Evolutionary conservation across 2,888 invertebrate genomes (phyloP), one percentile per base, ranked within the genome.

Genomic region (Tromatobia lineatoria): DNA sequence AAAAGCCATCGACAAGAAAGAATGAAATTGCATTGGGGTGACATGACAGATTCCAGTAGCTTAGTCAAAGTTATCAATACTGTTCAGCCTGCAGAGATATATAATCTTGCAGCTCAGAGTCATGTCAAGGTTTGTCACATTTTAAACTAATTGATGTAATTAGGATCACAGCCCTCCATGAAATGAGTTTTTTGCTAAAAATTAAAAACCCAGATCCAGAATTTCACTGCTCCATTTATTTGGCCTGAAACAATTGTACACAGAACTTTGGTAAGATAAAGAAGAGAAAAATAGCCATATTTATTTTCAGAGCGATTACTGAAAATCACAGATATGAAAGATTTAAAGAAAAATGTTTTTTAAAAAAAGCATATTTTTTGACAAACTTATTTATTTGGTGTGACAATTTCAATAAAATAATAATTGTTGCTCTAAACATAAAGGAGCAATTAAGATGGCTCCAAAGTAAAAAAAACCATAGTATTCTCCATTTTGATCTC

Each of bases 91-190:
- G 96, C 96, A 50, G 99, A 99, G 94, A 98, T 99, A 87, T 99
- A 99, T 94, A 99, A 99, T 94, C 95, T 99, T 86, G 99, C 99
- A 0, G 99, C 99, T 0, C 99, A 99, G 93, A 99, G 99, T 88
- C 99, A 99, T 94, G 99, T 99, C 1, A 99, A 99, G 94, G 99
- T 99, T 50, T 7, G 76, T 52, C 18, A 52, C 18, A 15, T 66
- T 73, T 61, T 34, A 18, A n/a, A 18, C 20, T 2, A 74, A 25
- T 23, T 45, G 20, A 23, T 11, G 0, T 23, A 23, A 11, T 54
- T 47, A n/a, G 13, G 15, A n/a, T 47, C 4, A 15, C 7, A n/a
- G 4, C 2, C n/a, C 3, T 3, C n/a, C n/a, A 47, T 0, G 2
- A 47, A n/a, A 47, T 10, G 34, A 8, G 34, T 38, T 38, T 38